phyloP scores from a whole-genome alignment of 2,113 vertebrate species.

The Syngnathus floridae region DNA sequence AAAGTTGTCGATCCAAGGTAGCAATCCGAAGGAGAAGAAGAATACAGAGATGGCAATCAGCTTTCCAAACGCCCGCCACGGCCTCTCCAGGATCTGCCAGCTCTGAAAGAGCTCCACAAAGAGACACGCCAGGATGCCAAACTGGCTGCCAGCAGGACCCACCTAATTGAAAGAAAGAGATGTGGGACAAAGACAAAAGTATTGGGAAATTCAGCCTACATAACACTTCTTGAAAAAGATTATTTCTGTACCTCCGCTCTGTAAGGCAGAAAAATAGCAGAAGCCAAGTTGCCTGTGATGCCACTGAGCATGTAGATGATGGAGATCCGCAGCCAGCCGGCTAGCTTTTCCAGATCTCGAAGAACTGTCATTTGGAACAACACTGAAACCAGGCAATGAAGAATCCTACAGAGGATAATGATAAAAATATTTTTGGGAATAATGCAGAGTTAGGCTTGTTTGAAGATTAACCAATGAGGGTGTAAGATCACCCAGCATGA shows the following conservation, averaged over 20 bases:
- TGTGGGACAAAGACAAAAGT: no score
- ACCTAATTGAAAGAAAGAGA: conserved; percentile 72
- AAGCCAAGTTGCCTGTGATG: conserved; percentile 92
- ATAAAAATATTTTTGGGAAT: no score
- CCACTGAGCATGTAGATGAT: conserved; percentile 96
- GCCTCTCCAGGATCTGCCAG: conserved; percentile 95
- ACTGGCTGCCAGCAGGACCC: conserved; percentile 95
- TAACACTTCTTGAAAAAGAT: no score
- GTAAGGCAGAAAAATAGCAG: conserved; percentile 94
- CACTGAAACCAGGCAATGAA: conserved; percentile 94
- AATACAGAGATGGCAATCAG: conserved; percentile 87
- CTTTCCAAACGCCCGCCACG: conserved; percentile 91
- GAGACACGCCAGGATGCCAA: conserved; percentile 94
- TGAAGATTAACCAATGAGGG: background rate
- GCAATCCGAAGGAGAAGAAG: conserved; percentile 91
- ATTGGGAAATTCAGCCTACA: no score
- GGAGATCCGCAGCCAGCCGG: conserved; percentile 95
- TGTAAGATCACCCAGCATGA: conserved; percentile 82
- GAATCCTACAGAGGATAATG: conserved; percentile 72
- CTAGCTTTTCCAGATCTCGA: conserved; percentile 92
- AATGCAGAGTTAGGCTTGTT: background rate
- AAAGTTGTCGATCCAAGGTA: conserved; percentile 98
- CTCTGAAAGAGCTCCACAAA: conserved; percentile 99
- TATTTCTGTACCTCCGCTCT: conserved; percentile 83
- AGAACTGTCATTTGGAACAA: conserved; percentile 97